Evolutionary conservation across 1,140 invertebrate species (phyloP).

Genomic region (Drosophila mauritiana): DNA sequence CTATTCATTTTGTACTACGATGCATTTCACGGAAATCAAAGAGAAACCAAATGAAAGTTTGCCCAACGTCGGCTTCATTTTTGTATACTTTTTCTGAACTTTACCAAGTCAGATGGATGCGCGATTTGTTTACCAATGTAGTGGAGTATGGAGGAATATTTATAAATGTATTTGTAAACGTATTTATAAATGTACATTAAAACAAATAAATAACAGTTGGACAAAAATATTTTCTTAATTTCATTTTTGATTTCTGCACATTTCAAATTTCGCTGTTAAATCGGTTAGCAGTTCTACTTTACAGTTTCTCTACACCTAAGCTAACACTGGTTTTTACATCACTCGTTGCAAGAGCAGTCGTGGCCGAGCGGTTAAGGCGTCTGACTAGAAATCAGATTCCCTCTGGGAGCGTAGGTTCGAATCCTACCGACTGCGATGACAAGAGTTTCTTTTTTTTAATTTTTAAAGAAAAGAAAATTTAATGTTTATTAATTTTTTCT

Average conservation of each 20-base stretch:
- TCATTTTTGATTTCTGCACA: background rate
- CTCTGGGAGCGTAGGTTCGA: conserved; percentile 94
- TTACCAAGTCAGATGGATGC: conserved; percentile 30
- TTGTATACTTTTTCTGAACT: conserved; percentile 48
- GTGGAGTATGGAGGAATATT: conserved; percentile 21
- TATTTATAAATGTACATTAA: conserved; percentile 46
- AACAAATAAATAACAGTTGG: conserved; percentile 35
- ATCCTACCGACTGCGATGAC: conserved; percentile 91
- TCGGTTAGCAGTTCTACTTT: background rate
- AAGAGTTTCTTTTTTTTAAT: background rate
- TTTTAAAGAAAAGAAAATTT: background rate
- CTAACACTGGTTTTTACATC: background rate
- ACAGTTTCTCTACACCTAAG: background rate
- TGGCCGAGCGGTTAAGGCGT: conserved; percentile 94
- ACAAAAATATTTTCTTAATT: background rate
- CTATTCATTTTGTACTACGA: conserved; percentile 37
- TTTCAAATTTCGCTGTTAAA: background rate
- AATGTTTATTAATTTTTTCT: too few relatives aligned
- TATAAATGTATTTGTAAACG: conserved; percentile 52
- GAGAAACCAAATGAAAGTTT: conserved; percentile 40
- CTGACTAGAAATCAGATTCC: conserved; percentile 94
- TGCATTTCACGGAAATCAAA: conserved; percentile 48
- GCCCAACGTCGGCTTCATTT: conserved; percentile 46
- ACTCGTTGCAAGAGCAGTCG: conserved; percentile 86
- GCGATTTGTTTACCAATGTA: conserved; percentile 34